Conservation (phyloP, 2,888 invertebrate genomes). For the Pristionchus maxplancki region DNA sequence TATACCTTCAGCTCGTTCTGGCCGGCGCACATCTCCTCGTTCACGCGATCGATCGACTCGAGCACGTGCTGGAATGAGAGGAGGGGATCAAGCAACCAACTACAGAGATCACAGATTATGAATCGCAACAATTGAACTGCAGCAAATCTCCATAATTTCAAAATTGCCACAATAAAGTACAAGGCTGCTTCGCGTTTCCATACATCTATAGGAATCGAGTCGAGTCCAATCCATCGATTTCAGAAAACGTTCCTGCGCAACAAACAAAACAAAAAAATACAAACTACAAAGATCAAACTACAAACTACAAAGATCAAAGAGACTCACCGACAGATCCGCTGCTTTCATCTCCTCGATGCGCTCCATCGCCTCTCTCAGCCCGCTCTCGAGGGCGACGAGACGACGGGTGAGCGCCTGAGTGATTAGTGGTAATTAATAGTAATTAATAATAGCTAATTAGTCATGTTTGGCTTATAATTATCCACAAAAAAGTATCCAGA, state of each 20-base stretch:
- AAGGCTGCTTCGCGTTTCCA: too few relatives aligned
- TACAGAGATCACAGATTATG: background rate
- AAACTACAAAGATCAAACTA: too few relatives aligned
- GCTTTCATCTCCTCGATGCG: conserved; percentile 32
- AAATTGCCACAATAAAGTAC: too few relatives aligned
- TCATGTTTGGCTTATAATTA: too few relatives aligned
- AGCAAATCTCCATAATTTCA: too few relatives aligned
- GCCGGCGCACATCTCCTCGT: background rate
- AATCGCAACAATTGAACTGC: too few relatives aligned
- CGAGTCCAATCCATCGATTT: too few relatives aligned
- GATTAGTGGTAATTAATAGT: background rate
- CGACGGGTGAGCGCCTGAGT: conserved; percentile 10
- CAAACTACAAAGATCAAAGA: too few relatives aligned
- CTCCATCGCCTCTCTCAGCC: background rate
- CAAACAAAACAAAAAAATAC: background rate
- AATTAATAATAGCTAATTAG: background rate
- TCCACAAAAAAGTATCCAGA: too few relatives aligned
- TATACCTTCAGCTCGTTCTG: conserved; percentile 29
- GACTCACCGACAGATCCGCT: background rate
- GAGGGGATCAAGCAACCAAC: background rate
- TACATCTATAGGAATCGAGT: too few relatives aligned
- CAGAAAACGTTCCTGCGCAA: background rate
- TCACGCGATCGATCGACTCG: conserved; percentile 33
- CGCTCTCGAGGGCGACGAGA: background rate
- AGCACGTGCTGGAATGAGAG: conserved; percentile 9